Conservation (phyloP, 1,140 invertebrate species). For the Zaprionus vittiger region DNA sequence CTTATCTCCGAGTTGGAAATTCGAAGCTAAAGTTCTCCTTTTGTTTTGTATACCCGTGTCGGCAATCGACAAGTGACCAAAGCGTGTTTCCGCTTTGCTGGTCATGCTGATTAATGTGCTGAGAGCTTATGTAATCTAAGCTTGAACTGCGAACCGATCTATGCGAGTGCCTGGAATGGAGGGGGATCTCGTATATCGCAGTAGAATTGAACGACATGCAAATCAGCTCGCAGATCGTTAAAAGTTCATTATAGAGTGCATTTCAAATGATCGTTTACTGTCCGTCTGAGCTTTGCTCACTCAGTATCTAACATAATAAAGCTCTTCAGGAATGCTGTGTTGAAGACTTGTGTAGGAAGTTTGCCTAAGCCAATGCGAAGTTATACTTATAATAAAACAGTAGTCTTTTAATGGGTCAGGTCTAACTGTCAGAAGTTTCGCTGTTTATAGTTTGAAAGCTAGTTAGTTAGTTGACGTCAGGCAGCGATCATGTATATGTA, state of each 20-base stretch:
- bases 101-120: conserved; percentile 56
- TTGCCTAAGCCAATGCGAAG: not conserved
- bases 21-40: conserved; percentile 44
- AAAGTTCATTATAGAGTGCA: conserved; percentile 12
- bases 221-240: conserved; percentile 22
- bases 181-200: not conserved
- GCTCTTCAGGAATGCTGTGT: not conserved
- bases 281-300: not conserved
- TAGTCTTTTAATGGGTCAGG: conserved; percentile 7
- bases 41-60: conserved; percentile 21
- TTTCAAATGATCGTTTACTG: conserved; percentile 2
- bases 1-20: conserved; percentile 15
- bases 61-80: conserved; percentile 29
- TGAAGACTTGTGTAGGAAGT: not conserved
- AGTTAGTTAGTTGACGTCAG: conserved; percentile 9
- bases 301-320: not conserved
- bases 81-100: conserved; percentile 56
- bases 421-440: not conserved
- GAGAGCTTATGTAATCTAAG: conserved; percentile 50
- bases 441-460: not conserved
- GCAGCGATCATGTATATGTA: conserved; percentile 1
- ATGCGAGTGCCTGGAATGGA: conserved; percentile 11
- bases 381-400: not conserved
- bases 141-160: conserved; percentile 27
- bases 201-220: conserved; percentile 14